phyloP scores from a whole-genome alignment of 1,140 invertebrate genomes.

The Mylabris phalerata region DNA sequence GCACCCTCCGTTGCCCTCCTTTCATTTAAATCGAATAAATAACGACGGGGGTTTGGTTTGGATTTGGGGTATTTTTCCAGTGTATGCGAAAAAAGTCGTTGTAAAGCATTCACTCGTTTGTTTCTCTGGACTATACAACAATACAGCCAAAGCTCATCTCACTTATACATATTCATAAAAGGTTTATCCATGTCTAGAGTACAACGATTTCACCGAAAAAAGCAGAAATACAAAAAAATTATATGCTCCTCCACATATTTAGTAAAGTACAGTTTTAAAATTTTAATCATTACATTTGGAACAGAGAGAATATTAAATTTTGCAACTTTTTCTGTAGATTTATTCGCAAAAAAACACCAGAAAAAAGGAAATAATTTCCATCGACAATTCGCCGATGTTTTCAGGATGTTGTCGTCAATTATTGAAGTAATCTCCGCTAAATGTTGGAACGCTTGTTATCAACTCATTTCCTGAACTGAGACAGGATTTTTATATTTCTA shows the following conservation, averaged over 20 bases:
- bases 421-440: slow-evolving; percentile 18
- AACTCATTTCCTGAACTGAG: slow-evolving; percentile 22
- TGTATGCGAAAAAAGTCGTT: slow-evolving; percentile 5
- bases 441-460: slow-evolving; percentile 10
- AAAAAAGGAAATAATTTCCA: slow-evolving; percentile 26
- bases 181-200: slow-evolving; percentile 16
- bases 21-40: too few relatives aligned
- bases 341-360: slow-evolving; percentile 1
- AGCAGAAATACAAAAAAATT: too few relatives aligned
- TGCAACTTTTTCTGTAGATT: not conserved
- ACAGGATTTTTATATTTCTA: slow-evolving; percentile 21
- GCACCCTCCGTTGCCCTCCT: too few relatives aligned
- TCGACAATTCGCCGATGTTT: slow-evolving; percentile 24
- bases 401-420: slow-evolving; percentile 23
- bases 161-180: slow-evolving; percentile 22
- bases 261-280: too few relatives aligned
- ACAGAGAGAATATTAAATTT: not conserved
- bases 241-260: too few relatives aligned
- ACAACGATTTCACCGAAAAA: slow-evolving; percentile 6
- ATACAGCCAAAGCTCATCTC: slow-evolving; percentile 10
- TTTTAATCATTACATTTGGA: too few relatives aligned
- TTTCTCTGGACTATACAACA: slow-evolving; percentile 7
- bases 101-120: slow-evolving; percentile 15
- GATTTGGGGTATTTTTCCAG: not conserved
- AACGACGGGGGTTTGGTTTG: too few relatives aligned